Evolutionary conservation across 2,113 vertebrate species (phyloP), one percentile per base, ranked within the genome.

Genomic region (Ramphastos sulfuratus): DNA sequence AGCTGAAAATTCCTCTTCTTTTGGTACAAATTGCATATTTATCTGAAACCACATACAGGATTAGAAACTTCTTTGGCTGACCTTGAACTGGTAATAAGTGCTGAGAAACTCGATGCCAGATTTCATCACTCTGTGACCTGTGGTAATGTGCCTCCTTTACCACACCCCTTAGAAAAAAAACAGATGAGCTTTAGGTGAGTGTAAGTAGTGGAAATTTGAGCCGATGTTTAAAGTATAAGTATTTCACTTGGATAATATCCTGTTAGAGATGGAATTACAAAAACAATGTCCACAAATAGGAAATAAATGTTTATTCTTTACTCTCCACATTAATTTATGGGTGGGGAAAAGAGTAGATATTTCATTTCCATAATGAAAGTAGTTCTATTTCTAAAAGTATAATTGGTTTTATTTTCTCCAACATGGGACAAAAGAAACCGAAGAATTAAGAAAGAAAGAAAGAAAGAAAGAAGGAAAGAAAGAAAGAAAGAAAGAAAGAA

Each of bases 101-200:
- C 46, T 64, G 6, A 5, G 21, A 81, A 77, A 7, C 10, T 78
- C 52, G 9, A 71, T 67, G 48, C 15, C 2, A 2, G 5, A 9
- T 63, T 86, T 74, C 2, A 1, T 46, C 52, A 77, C 60, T 77
- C 37, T 46, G 30, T 55, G 60, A 14, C 24, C 42, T 30, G 3
- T 12, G 18, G 24, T 3, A 78, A 48, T 46, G 24, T 12, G 3
- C n/a, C 20, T 78, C 8, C 15, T 80, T 70, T 80, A 46, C 21
- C 0, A 0, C 27, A 12, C 3, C 10, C 59, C 4, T 88, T 67
- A 10, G 14, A 54, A 48, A 60, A 90, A 82, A 17, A 5, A 4
- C 19, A 60, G 23, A 33, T 19, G 46, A 4, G 18, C 15, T 59
- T 91, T 76, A 23, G 12, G 7, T 31, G 20, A 4, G 8, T 64